phyloP scores from a whole-genome alignment of 2,888 invertebrate genomes.

The Spatulosminthurus flaviceps region DNA sequence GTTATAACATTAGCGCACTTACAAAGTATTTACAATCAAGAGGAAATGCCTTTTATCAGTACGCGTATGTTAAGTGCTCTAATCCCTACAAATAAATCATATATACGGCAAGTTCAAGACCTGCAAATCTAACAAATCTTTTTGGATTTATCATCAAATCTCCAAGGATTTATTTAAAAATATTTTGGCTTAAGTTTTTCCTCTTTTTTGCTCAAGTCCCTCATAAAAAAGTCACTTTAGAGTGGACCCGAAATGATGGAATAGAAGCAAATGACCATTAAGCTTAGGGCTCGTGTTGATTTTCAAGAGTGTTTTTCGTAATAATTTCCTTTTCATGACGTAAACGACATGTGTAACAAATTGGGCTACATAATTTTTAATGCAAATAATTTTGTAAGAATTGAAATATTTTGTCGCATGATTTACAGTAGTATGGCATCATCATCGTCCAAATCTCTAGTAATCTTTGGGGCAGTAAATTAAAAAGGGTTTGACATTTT shows the following conservation, averaged over 20 bases:
- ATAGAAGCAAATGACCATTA: background rate
- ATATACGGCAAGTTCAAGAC: background rate
- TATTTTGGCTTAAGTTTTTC: background rate
- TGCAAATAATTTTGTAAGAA: too few species aligned
- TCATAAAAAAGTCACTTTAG: background rate
- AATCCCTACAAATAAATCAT: background rate
- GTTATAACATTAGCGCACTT: too few species aligned
- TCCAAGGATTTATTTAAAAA: background rate
- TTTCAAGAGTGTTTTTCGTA: background rate
- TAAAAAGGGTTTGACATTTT: too few species aligned
- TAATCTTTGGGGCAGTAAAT: too few species aligned
- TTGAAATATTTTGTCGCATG: too few species aligned
- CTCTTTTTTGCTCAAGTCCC: background rate
- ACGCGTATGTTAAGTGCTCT: background rate
- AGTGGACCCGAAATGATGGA: background rate
- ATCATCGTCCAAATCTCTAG: too few species aligned
- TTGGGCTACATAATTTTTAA: too few species aligned
- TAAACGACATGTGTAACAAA: too few species aligned
- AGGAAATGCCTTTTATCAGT: slow-evolving; percentile 8
- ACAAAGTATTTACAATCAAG: background rate
- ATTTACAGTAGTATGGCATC: too few species aligned
- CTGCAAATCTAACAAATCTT: background rate
- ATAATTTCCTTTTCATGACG: background rate
- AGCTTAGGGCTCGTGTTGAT: background rate
- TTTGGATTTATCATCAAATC: background rate